Base-by-base conservation (phyloP, 2,113 vertebrate species). In the Kryptolebias marmoratus region DNA sequence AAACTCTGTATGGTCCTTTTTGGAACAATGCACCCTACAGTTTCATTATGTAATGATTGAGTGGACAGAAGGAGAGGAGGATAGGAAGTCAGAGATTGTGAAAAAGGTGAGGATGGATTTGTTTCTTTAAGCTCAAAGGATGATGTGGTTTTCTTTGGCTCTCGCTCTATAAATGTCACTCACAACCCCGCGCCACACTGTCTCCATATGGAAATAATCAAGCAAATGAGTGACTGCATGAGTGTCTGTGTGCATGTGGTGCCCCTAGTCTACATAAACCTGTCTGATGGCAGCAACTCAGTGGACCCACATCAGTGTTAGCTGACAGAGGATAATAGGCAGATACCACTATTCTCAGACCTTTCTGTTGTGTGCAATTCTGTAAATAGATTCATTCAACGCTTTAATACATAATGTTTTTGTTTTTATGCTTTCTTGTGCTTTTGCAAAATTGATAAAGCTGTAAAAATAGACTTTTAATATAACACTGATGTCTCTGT, bases 131-230 rank as follows among this genome's bases (percentile, higher is more conserved):
- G 71, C 74, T 66, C 56, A 58, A 15, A 74, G 79, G 78, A 86
- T 22, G 72, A 86, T 74, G 81, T 90, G 88, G 85, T 87, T 91
- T 87, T 79, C 88, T 85, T 92, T 83, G 48, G 73, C 72, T 92
- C 73, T 87, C 84, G 79, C 88, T 90, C 92, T 79, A 10, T 94
- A 92, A 93, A 91, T 91, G 90, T 92, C 89, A 89, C 65, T 6
- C 71, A 81, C 56, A 66, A 72, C 60, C 81, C 77, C 61, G 15
- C 44, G 67, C 67, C 68, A 28, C 71, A 9, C 5, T 18, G 60
- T 77, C 39, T 65, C 45, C 12, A 1, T 5, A 31, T 58, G 44
- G 61, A 57, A 56, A 61, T 32, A 27, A 52, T 50, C 62, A 69
- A 50, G 64, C 65, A 54, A 52, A 42, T 75, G 77, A 60, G 73